A percentile compares a stretch with the other conserved stretches of the same genome.
These are phyloP conservation scores for Pammene fasciana DNA, from an alignment of 2,888 invertebrate genomes.

Conservation along the genomic window DNA sequence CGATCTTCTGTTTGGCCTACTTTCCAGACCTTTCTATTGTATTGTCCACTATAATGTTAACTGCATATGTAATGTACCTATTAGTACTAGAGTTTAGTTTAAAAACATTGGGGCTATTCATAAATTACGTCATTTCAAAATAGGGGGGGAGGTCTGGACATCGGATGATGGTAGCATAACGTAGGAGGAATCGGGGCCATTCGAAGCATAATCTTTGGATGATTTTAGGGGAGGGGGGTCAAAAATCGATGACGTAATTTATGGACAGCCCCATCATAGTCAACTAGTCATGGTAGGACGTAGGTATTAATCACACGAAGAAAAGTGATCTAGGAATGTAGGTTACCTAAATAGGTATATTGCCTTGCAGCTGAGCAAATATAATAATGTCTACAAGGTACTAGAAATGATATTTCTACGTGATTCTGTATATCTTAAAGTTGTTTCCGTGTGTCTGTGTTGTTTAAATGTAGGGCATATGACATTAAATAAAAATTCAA, in stretches of 20 bases:
- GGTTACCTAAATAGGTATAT: constrained; percentile 30
- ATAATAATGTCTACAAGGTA: background rate
- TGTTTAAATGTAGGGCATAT: too few relatives aligned
- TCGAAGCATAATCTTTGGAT: too few relatives aligned
- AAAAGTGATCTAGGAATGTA: constrained; percentile 30
- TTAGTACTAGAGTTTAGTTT: constrained; percentile 14
- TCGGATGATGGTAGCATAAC: too few relatives aligned
- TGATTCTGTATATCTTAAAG: background rate
- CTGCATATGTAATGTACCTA: background rate
- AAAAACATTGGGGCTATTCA: too few relatives aligned
- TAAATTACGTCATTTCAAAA: too few relatives aligned
- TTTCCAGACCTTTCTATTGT: constrained; percentile 1
- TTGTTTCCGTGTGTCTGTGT: too few relatives aligned
- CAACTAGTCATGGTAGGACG: background rate
- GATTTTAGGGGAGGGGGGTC: too few relatives aligned
- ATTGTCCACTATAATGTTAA: background rate
- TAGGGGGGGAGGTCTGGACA: too few relatives aligned
- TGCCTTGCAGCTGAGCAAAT: constrained; percentile 35
- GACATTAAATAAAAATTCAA: too few relatives aligned
- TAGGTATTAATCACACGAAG: constrained; percentile 17
- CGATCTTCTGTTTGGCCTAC: background rate
- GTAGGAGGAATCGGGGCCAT: too few relatives aligned
- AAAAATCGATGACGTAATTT: too few relatives aligned
- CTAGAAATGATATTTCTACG: background rate
- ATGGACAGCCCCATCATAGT: too few relatives aligned